Evolutionary conservation across 2,888 invertebrate species (phyloP).

Genomic region (Podabrus alpinus): DNA sequence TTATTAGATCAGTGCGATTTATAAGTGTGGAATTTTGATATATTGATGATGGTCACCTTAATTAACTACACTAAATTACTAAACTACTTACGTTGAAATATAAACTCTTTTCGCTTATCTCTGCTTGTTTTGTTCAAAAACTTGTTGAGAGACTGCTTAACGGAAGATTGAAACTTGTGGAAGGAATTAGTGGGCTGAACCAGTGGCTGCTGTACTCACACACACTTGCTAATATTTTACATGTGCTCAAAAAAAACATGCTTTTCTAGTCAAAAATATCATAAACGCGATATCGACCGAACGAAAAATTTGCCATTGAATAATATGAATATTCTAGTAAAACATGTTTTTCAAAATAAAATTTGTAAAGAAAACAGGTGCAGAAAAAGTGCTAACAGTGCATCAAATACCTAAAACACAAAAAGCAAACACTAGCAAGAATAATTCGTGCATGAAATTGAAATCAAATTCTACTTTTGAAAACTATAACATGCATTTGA

Average conservation of each 20-base stretch:
- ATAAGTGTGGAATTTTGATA: not conserved
- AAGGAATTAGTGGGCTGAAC: constrained; percentile 5
- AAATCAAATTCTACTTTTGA: not conserved
- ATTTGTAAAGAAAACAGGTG: not conserved
- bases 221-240: constrained; percentile 21
- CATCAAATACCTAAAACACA: not conserved
- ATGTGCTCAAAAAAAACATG: constrained; percentile 4
- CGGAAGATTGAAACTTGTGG: constrained; percentile 3
- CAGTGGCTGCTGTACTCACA: constrained; percentile 22
- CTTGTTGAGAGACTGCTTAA: constrained; percentile 15
- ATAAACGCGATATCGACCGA: not conserved
- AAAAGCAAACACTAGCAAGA: not conserved
- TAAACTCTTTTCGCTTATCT: constrained; percentile 1
- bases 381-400: not conserved
- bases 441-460: not conserved
- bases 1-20: no score
- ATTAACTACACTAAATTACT: not conserved
- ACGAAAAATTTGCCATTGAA: not conserved
- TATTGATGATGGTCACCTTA: not conserved
- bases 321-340: not conserved
- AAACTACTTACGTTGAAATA: constrained; percentile 7
- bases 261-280: not conserved
- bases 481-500: not conserved
- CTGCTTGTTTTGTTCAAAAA: constrained; percentile 8
- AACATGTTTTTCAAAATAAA: not conserved